Conservation (phyloP, 2,113 vertebrate species). For the Gavialis gangeticus region DNA sequence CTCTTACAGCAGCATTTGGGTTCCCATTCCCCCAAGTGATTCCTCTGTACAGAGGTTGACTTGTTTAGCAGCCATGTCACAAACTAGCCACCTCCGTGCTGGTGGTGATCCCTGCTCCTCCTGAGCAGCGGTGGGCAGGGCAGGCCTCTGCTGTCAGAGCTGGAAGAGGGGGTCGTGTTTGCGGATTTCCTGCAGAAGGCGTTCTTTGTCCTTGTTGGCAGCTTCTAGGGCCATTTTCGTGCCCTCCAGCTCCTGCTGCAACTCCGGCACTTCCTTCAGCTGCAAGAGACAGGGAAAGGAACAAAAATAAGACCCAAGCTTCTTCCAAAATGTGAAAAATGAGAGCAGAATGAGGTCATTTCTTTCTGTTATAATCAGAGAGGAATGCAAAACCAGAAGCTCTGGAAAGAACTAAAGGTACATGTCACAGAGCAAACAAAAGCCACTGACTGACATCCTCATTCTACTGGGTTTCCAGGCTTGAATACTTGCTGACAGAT, state of each 20-base stretch:
- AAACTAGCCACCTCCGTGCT: conserved; percentile 33
- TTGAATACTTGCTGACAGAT: not conserved
- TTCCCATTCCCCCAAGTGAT: not conserved
- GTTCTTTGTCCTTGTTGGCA: conserved; percentile 87
- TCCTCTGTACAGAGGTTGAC: not conserved
- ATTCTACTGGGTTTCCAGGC: not conserved
- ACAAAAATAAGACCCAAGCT: not conserved
- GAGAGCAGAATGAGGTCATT: not conserved
- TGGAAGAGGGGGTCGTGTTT: conserved; percentile 91
- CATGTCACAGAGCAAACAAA: not conserved
- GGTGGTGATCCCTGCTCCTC: conserved; percentile 70
- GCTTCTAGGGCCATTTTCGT: conserved; percentile 82
- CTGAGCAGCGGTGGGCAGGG: conserved; percentile 31
- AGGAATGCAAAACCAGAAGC: not conserved
- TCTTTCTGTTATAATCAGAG: not conserved
- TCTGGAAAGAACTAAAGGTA: not conserved
- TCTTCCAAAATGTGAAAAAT: not conserved
- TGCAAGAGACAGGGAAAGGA: conserved; percentile 27
- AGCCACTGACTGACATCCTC: not conserved
- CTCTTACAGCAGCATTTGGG: not conserved
- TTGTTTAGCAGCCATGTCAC: not conserved
- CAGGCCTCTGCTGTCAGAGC: conserved; percentile 78
- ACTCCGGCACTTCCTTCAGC: conserved; percentile 70
- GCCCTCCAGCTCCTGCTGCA: conserved; percentile 84
- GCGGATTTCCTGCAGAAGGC: conserved; percentile 90